Evolutionary conservation across 2,888 invertebrate species (phyloP), one percentile per base, ranked within the genome.

Genomic region (Eretmocerus hayati): DNA sequence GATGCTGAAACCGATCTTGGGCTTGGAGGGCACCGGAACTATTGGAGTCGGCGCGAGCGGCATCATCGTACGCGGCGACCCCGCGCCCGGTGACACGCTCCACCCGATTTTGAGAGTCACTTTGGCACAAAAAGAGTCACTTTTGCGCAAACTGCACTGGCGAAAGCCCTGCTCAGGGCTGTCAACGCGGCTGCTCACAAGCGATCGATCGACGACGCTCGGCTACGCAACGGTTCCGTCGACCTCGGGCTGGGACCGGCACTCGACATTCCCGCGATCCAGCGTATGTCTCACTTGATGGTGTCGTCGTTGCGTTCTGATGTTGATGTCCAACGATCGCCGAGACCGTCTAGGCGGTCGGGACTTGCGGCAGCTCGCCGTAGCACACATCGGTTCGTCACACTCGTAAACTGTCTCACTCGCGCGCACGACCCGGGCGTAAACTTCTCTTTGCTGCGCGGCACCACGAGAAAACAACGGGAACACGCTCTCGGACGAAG

Each of bases 1-100:
- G 74, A 93, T 93, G 68, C 90, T 90, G 72, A 93, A 93, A 65
- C 91, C 92, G 72, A 93, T 87, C 76, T 91, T 92, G 60, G 92
- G 91, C 76, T 90, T 90, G 62, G 87, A 86, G 71, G 90, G 87
- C 80, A 90, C 85, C 76, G 90, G 86, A 75, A 87, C 85, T 75
- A 90, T 85, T 77, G 90, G 88, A 73, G 90, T 89, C 79, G 90
- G 89, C 82, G 90, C 90, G 81, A 90, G 83, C 78, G 90, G 90
- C 90, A 91, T 90, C 90, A 90, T 91, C 79, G 78, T 84, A 68
- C 62, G 67, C 64, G 62, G 52, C 53, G 47, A 58, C 50, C 18
- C 53, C 43, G 48, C 50, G 50, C 50, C 50, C 46, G 36, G 42
- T 23, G 42, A 36, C 40, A 32, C 48, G 36, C 38, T 22, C 38